A percentile compares a stretch with the other conserved stretches of the same genome.
phyloP scores from a whole-genome alignment of 2,113 vertebrate species.

The Larimichthys crocea region DNA sequence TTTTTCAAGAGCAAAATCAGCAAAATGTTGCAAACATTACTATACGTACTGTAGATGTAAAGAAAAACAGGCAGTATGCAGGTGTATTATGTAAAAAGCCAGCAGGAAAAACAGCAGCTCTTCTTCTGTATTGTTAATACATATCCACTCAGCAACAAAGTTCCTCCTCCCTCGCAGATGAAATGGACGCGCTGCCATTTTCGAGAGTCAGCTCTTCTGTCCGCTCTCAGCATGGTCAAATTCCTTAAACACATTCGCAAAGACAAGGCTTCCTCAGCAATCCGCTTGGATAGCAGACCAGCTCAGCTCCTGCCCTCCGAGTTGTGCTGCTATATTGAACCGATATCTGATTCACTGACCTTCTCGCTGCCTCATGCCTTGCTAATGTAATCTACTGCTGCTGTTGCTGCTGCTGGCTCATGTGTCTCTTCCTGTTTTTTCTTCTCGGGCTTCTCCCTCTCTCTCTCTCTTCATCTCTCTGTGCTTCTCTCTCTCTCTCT shows the following conservation, averaged over 20 bases:
- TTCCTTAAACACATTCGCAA: constrained; percentile 73
- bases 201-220: constrained; percentile 72
- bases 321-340: constrained; percentile 74
- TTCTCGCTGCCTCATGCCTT: constrained; percentile 83
- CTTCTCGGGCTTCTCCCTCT: constrained; percentile 4
- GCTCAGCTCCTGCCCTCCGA: constrained; percentile 68
- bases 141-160: constrained; percentile 72
- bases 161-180: constrained; percentile 53
- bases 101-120: constrained; percentile 28
- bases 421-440: constrained; percentile 47
- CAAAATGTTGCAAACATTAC: constrained; percentile 41
- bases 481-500: not conserved
- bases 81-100: constrained; percentile 48
- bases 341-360: constrained; percentile 84
- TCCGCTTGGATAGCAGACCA: constrained; percentile 53
- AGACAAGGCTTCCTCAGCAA: constrained; percentile 79
- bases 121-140: constrained; percentile 49
- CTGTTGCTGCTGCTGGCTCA: constrained; percentile 72
- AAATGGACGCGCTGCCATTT: constrained; percentile 62
- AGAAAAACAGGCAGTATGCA: constrained; percentile 27
- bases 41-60: not conserved
- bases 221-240: constrained; percentile 63
- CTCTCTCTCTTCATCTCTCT: not conserved
- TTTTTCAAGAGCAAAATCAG: constrained; percentile 62
- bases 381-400: constrained; percentile 82